Evolutionary conservation across 2,888 invertebrate species (phyloP), one percentile per base, ranked within the genome.

Genomic region (Dyspetes luteomarginatus): DNA sequence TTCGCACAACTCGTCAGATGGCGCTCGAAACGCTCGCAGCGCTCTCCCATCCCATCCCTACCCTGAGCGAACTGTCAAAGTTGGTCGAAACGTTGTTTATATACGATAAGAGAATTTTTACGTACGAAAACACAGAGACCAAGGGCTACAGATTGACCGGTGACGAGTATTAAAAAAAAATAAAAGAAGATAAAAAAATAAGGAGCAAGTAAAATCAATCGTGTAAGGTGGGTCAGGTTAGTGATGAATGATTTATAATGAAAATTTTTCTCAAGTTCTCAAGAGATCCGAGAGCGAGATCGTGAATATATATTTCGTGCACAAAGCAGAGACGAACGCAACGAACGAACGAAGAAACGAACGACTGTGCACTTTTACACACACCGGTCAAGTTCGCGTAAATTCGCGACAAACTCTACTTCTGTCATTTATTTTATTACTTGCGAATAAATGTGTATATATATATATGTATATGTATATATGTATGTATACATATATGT

Each of bases 11-110:
- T 60, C 82, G 73, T 12, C 76, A 85, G 83, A 68, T 82, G 78
- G 81, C 85, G 81, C 72, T 78, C 17, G 73, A 19, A 28, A 68
- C 72, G 65, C 64, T n/a, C n/a, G 12, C 58, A 17, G 15, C 55
- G 68, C 67, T 52, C 9, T 48, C 17, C 48, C 65, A 76, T 74
- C 80, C 82, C 84, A 81, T 71, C 81, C 72, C 80, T 24, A 7
- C 41, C 4, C 30, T 26, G 26, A 65, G 52, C 3, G 77, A 89
- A 84, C 88, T 89, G 89, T 90, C 89, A 89, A 89, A 89, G 87
- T 78, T 77, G 82, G 75, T 74, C 74, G 83, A 81, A 86, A 86
- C 82, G 87, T 89, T 89, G 89, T 89, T 89, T 89, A 88, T 89
- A 89, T 88, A 89, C 88, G 89, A 88, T 87, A 87, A 64, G 60